Percentiles rank a stretch among this genome's conserved stretches.
phyloP scores from a whole-genome alignment of 2,797 vertebrate genomes.

The Odontamblyopus rebecca region DNA sequence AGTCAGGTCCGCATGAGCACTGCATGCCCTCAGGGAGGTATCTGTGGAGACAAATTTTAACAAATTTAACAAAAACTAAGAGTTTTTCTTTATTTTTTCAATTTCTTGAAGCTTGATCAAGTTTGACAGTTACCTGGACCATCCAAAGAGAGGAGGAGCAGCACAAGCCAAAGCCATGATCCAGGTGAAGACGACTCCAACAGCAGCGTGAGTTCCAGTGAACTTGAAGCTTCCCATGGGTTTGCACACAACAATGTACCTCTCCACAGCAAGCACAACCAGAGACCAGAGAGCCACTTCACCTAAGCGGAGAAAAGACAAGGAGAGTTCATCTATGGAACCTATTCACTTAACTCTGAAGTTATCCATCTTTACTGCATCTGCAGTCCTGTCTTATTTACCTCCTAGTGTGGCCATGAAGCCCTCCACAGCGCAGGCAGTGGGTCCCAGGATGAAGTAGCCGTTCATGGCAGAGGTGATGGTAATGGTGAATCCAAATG shows the following conservation, averaged over 20 bases:
- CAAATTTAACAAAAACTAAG: no score
- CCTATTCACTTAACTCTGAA: not conserved
- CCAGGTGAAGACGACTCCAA: slow-evolving; percentile 79
- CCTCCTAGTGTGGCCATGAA: slow-evolving; percentile 79
- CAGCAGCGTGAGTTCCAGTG: slow-evolving; percentile 60
- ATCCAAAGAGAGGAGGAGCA: slow-evolving; percentile 76
- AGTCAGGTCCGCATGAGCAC: slow-evolving; percentile 79
- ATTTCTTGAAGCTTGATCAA: not conserved
- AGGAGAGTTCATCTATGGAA: not conserved
- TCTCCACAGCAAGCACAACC: slow-evolving; percentile 72
- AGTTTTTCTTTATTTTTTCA: not conserved
- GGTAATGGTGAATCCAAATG: slow-evolving; percentile 81
- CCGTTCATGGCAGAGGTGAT: slow-evolving; percentile 74
- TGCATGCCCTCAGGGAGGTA: slow-evolving; percentile 81
- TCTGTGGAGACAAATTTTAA: slow-evolving; percentile 41
- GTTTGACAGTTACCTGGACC: slow-evolving; percentile 73
- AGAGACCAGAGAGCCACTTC: slow-evolving; percentile 64
- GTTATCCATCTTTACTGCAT: not conserved
- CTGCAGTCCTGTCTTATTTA: slow-evolving; percentile 22
- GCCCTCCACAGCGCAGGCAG: slow-evolving; percentile 70
- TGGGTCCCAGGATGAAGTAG: slow-evolving; percentile 79
- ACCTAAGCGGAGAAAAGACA: slow-evolving; percentile 28
- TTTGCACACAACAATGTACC: slow-evolving; percentile 81
- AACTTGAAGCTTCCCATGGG: slow-evolving; percentile 86
- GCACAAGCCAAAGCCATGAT: slow-evolving; percentile 74